Percentiles rank a stretch among this genome's conserved stretches.
Conservation (phyloP, 2,797 vertebrate species). For the Manis crassicaudata region DNA sequence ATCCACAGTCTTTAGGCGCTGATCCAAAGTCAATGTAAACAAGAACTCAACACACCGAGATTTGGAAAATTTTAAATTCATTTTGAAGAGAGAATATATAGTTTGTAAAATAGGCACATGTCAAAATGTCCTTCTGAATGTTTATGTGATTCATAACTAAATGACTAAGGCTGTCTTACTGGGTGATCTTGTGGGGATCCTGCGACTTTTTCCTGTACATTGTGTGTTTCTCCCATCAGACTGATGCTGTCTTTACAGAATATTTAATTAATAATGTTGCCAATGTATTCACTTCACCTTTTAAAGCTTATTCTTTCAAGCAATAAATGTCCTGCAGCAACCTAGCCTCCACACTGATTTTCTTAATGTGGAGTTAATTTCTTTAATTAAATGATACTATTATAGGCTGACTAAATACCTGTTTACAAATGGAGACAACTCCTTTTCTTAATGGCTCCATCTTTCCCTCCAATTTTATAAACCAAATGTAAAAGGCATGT, state of each 20-base stretch:
- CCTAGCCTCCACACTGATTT: constrained; percentile 28
- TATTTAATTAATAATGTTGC: constrained; percentile 45
- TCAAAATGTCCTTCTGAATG: neutral
- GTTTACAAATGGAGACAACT: neutral
- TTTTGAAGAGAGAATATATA: neutral
- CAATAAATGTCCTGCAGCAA: neutral
- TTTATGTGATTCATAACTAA: neutral
- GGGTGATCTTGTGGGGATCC: neutral
- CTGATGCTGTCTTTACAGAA: neutral
- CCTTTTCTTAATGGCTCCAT: neutral
- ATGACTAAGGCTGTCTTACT: neutral
- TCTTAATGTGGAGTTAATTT: constrained; percentile 45
- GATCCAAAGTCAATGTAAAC: neutral
- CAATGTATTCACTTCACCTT: neutral
- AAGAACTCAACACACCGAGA: neutral
- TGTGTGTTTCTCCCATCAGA: neutral
- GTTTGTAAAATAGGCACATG: neutral
- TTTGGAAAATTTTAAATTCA: neutral
- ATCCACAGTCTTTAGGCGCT: neutral
- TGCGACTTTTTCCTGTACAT: neutral
- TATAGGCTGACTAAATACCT: neutral
- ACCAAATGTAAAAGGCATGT: neutral
- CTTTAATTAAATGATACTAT: neutral
- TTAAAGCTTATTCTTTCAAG: constrained; percentile 44
- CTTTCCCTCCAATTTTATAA: neutral